Conservation (phyloP, 1,140 invertebrate genomes). For the Temnothorax curvispinosus region DNA sequence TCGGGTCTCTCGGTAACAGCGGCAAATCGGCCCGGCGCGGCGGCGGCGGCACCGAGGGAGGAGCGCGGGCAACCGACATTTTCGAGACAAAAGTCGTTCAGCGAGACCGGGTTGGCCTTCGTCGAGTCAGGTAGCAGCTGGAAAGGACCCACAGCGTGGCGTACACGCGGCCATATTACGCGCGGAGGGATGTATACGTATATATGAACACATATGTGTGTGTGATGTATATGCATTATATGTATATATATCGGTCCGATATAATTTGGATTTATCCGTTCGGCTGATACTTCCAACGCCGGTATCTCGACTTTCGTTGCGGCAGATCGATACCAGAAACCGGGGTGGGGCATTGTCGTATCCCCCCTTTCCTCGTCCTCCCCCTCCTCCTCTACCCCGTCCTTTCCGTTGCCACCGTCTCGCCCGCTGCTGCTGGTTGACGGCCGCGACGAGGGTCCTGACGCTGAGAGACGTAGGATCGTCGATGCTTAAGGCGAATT, state of each 20-base stretch:
- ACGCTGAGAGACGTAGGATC: conserved; percentile 70
- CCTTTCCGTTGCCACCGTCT: conserved; percentile 54
- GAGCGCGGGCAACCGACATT: conserved; percentile 45
- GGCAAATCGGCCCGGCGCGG: conserved; percentile 2
- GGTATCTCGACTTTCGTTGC: conserved; percentile 78
- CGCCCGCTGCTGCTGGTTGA: conserved; percentile 66
- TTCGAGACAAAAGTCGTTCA: conserved; percentile 60
- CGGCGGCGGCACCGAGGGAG: conserved; percentile 24
- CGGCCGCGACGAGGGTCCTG: conserved; percentile 74
- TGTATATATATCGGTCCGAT: conserved; percentile 30
- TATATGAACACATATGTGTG: background rate
- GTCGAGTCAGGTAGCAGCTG: conserved; percentile 58
- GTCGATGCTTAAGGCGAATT: conserved; percentile 60
- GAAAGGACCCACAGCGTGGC: conserved; percentile 34
- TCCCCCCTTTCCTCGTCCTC: conserved; percentile 36
- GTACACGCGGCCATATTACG: conserved; percentile 38
- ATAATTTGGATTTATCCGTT: conserved; percentile 74
- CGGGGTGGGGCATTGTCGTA: conserved; percentile 75
- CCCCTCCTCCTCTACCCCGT: background rate
- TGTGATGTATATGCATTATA: no score
- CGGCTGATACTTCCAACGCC: conserved; percentile 74
- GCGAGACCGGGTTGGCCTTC: conserved; percentile 53
- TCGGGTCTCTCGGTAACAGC: background rate
- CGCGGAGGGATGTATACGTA: background rate
- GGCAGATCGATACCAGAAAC: conserved; percentile 76